Evolutionary conservation across 2,888 invertebrate genomes (phyloP), one percentile per base, ranked within the genome.

Genomic region (Oasisia sp.): DNA sequence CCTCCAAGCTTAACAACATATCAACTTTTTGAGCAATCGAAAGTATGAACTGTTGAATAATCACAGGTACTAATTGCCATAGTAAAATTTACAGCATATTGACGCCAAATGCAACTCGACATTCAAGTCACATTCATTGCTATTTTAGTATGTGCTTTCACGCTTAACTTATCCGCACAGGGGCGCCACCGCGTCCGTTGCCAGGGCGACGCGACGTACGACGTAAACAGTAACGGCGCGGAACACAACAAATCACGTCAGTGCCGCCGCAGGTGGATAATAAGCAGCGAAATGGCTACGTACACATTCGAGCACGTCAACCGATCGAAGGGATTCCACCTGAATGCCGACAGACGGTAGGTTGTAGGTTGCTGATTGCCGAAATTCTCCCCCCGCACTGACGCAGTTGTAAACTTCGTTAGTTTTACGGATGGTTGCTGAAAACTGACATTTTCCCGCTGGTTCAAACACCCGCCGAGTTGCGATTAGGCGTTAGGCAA

Each of bases 241-340:
- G 74, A 7, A 19, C 74, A 74, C 74, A 74, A 74, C 74, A 74
- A 74, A 74, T 74, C 27, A 74, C 74, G 74, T 74, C 74, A 74
- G 74, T 27, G 27, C 74, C 74, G 74, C 74, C 7, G 74, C 74
- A 74, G 74, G 74, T 74, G 74, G 74, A 74, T 74, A 74, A 74
- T 74, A 27, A 74, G 74, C 74, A 74, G 27, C 74, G 74, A 74
- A 90, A 93, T 93, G 92, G 94, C 94, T 32, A 92, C 94, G 14
- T 94, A 94, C 89, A 93, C 94, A 12, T 94, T 94, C 91, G 94
- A 94, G 89, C 94, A 94, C 74, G 93, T 94, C 14, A 94, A 94
- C 90, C 90, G 93, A 1, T 89, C 93, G 7, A 94, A 94, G 91
- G 94, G 94, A n/a, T 92, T 91, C 32, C 94, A 94, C 92, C 92